Percentiles rank a stretch among this genome's conserved stretches.
These are phyloP conservation scores for Trematocara stigmaticum DNA, from an alignment of 2,113 vertebrate species.

Conservation along the genomic window DNA sequence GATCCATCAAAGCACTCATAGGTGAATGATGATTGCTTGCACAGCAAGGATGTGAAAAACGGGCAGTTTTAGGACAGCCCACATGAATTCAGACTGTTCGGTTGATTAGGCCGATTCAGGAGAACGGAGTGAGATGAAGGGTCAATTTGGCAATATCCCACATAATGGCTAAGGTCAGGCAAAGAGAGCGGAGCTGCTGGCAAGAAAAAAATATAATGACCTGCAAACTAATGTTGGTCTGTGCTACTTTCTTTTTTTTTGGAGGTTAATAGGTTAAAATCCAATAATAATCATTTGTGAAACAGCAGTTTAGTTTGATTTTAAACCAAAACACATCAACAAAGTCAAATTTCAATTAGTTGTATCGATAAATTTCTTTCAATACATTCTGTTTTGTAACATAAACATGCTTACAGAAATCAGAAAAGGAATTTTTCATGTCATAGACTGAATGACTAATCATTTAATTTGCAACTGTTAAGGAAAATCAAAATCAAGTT, in stretches of 20 bases:
- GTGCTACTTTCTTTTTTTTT: not conserved
- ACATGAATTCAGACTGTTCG: not conserved
- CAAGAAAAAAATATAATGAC: not conserved
- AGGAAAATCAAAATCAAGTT: not conserved
- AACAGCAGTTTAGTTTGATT: not conserved
- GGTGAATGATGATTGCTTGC: not conserved
- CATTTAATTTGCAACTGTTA: not conserved
- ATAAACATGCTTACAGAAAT: not conserved
- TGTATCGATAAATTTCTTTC: not conserved
- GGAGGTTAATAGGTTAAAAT: not conserved
- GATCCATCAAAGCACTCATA: not conserved
- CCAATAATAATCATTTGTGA: not conserved
- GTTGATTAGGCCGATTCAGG: not conserved
- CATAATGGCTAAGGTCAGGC: not conserved
- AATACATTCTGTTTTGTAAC: not conserved
- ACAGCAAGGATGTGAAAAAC: not conserved
- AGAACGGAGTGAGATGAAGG: not conserved
- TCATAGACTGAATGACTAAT: not conserved
- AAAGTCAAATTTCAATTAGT: not conserved
- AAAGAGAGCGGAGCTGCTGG: not conserved
- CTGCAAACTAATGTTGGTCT: not conserved
- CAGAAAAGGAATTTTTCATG: not conserved
- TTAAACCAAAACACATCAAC: not conserved
- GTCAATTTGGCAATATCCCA: not conserved
- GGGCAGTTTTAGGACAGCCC: not conserved